These are phyloP conservation scores for Aphis gossypii DNA, from an alignment of 1,140 invertebrate species.

Conservation along the genomic window DNA sequence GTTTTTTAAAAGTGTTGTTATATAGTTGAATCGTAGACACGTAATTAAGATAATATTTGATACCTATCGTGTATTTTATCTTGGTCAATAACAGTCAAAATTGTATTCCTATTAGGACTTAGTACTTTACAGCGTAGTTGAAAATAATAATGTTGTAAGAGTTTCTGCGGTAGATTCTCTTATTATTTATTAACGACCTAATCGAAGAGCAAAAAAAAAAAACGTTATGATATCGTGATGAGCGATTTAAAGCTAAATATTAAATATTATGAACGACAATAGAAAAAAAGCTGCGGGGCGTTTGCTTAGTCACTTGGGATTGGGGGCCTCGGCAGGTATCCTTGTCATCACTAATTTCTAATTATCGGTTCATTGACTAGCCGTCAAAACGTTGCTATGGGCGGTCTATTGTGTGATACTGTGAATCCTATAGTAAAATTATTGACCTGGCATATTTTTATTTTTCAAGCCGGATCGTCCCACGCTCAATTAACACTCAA, in stretches of 20 bases:
- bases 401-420: slow-evolving; percentile 52
- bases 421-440: slow-evolving; percentile 35
- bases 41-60: too few species aligned
- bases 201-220: slow-evolving; percentile 8
- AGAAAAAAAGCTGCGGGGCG: slow-evolving; percentile 49
- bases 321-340: slow-evolving; percentile 38
- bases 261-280: slow-evolving; percentile 53
- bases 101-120: not conserved
- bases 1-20: not conserved
- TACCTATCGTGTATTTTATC: not conserved
- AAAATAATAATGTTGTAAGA: not conserved
- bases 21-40: not conserved
- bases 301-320: slow-evolving; percentile 56
- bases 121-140: not conserved
- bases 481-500: slow-evolving; percentile 56
- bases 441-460: slow-evolving; percentile 46
- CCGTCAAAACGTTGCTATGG: slow-evolving; percentile 55
- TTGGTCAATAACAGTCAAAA: not conserved
- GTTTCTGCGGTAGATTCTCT: not conserved
- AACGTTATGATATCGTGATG: slow-evolving; percentile 27
- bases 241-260: slow-evolving; percentile 50
- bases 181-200: not conserved
- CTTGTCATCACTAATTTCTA: slow-evolving; percentile 56
- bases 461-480: slow-evolving; percentile 48
- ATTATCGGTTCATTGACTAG: slow-evolving; percentile 58